phyloP scores from a whole-genome alignment of 2,113 vertebrate genomes.

The Callithrix jacchus region DNA sequence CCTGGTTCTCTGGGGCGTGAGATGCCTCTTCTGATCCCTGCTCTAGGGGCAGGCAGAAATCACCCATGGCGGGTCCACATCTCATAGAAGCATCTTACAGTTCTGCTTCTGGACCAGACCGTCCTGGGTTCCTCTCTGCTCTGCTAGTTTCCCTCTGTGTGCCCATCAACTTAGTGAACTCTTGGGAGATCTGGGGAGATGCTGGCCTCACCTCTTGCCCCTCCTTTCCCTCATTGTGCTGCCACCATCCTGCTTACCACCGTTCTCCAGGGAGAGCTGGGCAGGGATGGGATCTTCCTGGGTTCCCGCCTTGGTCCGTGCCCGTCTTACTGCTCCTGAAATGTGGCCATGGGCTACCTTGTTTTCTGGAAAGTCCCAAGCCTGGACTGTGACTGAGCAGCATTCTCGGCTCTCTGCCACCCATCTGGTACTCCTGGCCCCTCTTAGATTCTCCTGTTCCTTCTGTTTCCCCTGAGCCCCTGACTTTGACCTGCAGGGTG shows the following conservation, averaged over 20 bases:
- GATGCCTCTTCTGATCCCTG: not conserved
- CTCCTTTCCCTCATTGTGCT: not conserved
- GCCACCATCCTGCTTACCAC: too few relatives aligned
- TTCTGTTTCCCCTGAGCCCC: not conserved
- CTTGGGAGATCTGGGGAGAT: not conserved
- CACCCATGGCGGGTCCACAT: fast-evolving
- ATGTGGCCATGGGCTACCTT: too few relatives aligned
- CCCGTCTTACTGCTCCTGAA: not conserved
- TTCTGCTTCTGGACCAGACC: not conserved
- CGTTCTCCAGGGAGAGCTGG: not conserved
- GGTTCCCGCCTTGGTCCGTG: not conserved
- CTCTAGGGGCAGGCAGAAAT: not conserved
- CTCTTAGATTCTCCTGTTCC: not conserved
- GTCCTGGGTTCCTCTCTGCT: not conserved
- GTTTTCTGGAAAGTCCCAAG: not conserved
- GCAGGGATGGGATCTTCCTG: not conserved
- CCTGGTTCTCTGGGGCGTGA: not conserved
- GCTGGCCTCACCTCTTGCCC: fast-evolving
- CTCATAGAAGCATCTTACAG: not conserved
- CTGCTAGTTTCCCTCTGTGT: not conserved
- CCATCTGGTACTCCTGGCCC: not conserved
- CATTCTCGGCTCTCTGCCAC: not conserved
- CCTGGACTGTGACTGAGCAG: not conserved
- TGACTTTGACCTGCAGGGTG: not conserved
- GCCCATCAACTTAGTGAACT: not conserved